A percentile compares a stretch with the other conserved stretches of the same genome.
These are phyloP conservation scores for Leptopilina drosophilae DNA, from an alignment of 2,888 invertebrate genomes.

Conservation along the genomic window DNA sequence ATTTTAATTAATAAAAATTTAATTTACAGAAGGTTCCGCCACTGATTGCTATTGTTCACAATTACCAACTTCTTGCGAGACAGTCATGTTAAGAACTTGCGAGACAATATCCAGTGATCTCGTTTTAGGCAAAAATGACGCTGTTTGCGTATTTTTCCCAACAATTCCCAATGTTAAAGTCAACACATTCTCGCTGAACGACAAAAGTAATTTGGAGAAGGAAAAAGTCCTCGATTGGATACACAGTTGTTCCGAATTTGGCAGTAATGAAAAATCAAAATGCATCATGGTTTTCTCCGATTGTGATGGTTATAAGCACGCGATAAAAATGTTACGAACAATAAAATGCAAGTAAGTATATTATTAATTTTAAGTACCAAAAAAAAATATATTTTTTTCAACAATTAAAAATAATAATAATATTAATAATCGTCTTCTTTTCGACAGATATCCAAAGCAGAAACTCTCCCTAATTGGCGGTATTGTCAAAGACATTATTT, in stretches of 20 bases:
- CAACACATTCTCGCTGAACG: slow-evolving; percentile 50
- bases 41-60: slow-evolving; percentile 63
- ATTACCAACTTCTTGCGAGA: slow-evolving; percentile 62
- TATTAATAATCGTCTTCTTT: neutral
- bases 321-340: slow-evolving; percentile 44
- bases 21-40: slow-evolving; percentile 30
- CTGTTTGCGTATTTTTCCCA: slow-evolving; percentile 65
- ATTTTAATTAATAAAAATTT: neutral
- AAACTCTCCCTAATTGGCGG: slow-evolving; percentile 61
- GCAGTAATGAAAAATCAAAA: slow-evolving; percentile 55
- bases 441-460: slow-evolving; percentile 47
- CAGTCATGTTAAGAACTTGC: slow-evolving; percentile 61
- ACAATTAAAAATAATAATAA: slow-evolving; percentile 36
- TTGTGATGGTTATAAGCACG: slow-evolving; percentile 39
- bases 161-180: slow-evolving; percentile 61
- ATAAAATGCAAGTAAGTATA: slow-evolving; percentile 53
- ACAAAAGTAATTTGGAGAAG: slow-evolving; percentile 11
- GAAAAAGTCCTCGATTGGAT: slow-evolving; percentile 37
- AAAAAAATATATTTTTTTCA: neutral
- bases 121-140: slow-evolving; percentile 53
- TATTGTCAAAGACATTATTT: slow-evolving; percentile 56
- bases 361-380: neutral
- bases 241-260: slow-evolving; percentile 41
- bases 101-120: slow-evolving; percentile 57
- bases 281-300: slow-evolving; percentile 62